Evolutionary conservation across 2,888 invertebrate genomes (phyloP), one percentile per base, ranked within the genome.

Genomic region (Conchocele bisecta): DNA sequence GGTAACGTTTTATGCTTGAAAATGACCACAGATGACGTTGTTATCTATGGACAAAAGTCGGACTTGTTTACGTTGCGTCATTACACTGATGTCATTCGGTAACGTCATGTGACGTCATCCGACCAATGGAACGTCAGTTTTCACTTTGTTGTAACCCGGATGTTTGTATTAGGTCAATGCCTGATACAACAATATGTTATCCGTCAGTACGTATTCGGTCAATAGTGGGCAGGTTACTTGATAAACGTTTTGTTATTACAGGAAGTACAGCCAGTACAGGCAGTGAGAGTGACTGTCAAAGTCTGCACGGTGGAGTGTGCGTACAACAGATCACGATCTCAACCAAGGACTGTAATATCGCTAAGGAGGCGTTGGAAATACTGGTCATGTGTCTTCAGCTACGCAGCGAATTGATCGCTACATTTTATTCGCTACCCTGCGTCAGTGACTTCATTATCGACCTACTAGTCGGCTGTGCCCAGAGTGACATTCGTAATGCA

Each of bases 361-460:
- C 92, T 3, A 86, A 89, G 29, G 91, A 91, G 74, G 91, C 92
- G 15, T 83, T 92, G 56, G 91, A 91, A 79, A 89, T 92, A 53
- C 85, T 92, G 29, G 89, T 92, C 51, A 91, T 91, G 3, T 92
- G 91, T 76, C 84, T 92, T 50, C 89, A 90, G 67, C 86, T 92
- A 44, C 83, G 92, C 51, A 88, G 88, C 64, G 88, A 89, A 66
- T 84, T 91, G 20, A 84, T 92, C 53, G 91, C 88, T 22, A 86
- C 88, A 17, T 92, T 92, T 83, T 91, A 91, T 81, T 84, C 84
- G 7, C 78, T 92, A 60, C 90, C 91, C 2, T 90, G 89, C 72
- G 89, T 92, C 44, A 86, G 86, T 63, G 92, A 92, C 79, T 92
- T 92, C 82, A 88, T 92, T 59, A 88, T 92, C 24, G 92, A 92